phyloP scores from a whole-genome alignment of 2,113 vertebrate species.

The Oenanthe melanoleuca region DNA sequence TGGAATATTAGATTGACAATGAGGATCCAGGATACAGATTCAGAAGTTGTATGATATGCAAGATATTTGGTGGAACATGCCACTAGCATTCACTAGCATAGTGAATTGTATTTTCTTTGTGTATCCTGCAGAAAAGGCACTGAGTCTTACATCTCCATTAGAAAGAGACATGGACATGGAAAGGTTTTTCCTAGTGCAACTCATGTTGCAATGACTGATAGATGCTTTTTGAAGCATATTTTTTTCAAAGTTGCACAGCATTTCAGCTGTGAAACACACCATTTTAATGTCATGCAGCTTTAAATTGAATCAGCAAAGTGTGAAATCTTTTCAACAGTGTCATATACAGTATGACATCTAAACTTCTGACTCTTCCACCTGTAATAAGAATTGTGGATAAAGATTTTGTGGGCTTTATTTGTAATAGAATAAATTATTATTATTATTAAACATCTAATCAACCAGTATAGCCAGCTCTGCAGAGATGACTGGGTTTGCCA shows the following conservation, averaged over 20 bases:
- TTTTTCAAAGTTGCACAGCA: background rate
- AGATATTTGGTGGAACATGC: background rate
- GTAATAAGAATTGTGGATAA: background rate
- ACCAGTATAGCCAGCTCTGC: background rate
- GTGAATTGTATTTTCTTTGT: background rate
- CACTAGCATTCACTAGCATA: background rate
- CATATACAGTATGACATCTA: background rate
- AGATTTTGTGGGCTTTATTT: background rate
- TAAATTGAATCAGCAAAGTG: background rate
- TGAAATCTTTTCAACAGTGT: background rate
- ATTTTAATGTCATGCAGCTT: slow-evolving; percentile 17
- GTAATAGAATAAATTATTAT: background rate
- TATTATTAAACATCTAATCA: background rate
- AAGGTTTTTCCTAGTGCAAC: background rate
- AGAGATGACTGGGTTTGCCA: background rate
- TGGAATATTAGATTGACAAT: background rate
- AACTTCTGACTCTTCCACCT: background rate
- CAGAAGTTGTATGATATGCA: background rate
- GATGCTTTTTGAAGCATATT: background rate
- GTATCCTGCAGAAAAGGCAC: background rate
- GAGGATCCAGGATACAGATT: background rate
- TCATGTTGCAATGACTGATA: background rate
- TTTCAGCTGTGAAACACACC: background rate
- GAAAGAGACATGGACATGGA: background rate
- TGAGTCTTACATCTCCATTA: background rate